Base-by-base conservation (phyloP, 2,888 invertebrate species). In the Volucella bombylans region DNA sequence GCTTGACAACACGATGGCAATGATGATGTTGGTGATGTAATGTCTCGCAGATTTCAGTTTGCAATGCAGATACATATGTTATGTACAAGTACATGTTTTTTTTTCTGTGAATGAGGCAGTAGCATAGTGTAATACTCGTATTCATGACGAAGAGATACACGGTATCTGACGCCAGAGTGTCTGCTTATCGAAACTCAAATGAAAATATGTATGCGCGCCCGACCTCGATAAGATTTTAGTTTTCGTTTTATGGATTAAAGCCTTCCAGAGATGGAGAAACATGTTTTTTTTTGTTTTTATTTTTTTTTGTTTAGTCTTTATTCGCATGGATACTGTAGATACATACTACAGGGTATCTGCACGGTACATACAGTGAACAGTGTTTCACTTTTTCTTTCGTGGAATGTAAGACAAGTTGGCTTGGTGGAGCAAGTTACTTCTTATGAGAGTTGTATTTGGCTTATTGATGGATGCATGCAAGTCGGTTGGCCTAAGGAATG, bases 371-470 rank as follows among this genome's bases (percentile, higher is more conserved):
- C 23, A 14, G 31, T 31, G 31, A 31, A 31, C 38, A 31, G 73
- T 69, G 54, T 79, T 80, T 85, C 83, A 85, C 83, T 85, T 85
- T 85, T 85, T 85, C 83, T 85, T 85, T 85, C 80, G 43, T 39
- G 80, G 74, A 80, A 74, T 85, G 69, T 39, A 41, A 23, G 67
- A 62, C 47, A 68, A 55, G 80, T 62, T 68, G 80, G 52, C 47
- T 72, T 79, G 69, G 23, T 55, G 52, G 50, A 78, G 54, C 41
- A 64, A 64, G 49, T 57, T n/a, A 15, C 47, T 31, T 31, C 31
- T 31, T 31, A 31, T 31, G 31, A 31, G 31, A 31, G 31, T 31
- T 47, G 62, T 62, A 23, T 18, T 18, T 18, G 18, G 11, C 11
- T 52, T 31, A 31, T 31, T 31, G 31, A 31, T 31, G 31, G 31